Conservation (phyloP, 2,113 vertebrate species). For the Trichechus manatus region DNA sequence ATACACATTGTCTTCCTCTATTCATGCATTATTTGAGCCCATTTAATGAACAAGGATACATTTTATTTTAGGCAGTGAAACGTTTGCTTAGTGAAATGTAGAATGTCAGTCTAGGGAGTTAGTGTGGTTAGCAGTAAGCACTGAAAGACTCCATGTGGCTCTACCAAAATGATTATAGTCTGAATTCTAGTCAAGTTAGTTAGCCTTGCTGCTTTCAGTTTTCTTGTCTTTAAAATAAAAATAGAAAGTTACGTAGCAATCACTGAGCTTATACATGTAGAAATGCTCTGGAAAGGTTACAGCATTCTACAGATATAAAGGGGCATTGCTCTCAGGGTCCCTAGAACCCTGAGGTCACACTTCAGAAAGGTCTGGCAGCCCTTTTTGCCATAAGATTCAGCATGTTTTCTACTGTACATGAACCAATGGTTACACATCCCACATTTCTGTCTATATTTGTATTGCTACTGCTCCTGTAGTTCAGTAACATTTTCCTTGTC, state of each 20-base stretch:
- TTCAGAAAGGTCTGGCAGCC: background rate
- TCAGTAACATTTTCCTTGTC: background rate
- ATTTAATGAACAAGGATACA: constrained; percentile 27
- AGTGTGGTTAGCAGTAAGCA: background rate
- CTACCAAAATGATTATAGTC: background rate
- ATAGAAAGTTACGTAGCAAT: background rate
- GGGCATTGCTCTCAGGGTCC: background rate
- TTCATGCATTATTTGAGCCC: background rate
- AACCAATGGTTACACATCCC: background rate
- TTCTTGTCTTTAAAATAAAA: constrained; percentile 37
- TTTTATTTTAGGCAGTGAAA: constrained; percentile 16
- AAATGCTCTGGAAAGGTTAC: background rate
- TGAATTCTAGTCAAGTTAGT: background rate
- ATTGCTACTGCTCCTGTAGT: background rate
- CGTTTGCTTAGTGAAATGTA: constrained; percentile 19
- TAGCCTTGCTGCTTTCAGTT: constrained; percentile 18
- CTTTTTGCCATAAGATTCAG: background rate
- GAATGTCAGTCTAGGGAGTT: background rate
- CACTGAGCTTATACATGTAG: background rate
- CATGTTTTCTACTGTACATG: background rate
- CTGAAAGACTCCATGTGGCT: background rate
- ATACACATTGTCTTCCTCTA: background rate
- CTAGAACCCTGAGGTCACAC: background rate
- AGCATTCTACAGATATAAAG: background rate
- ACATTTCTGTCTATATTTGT: background rate